Conservation (phyloP, 2,113 vertebrate genomes). For the Mesoclemmys tuberculata region DNA sequence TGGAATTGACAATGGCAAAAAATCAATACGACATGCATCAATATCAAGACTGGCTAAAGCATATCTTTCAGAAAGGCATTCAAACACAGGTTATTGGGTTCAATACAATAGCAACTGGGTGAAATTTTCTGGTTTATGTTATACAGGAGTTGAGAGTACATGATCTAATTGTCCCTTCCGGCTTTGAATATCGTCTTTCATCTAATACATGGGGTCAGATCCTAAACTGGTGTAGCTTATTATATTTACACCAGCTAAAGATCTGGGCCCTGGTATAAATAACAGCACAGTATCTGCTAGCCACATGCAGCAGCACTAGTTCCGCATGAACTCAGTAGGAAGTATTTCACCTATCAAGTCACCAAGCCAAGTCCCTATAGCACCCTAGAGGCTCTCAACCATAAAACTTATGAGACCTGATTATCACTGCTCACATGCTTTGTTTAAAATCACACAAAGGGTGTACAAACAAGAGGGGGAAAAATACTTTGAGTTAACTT, state of each 20-base stretch:
- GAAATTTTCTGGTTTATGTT: neutral
- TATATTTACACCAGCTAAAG: neutral
- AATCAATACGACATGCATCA: rapidly evolving
- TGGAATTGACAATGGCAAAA: neutral
- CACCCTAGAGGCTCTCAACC: neutral
- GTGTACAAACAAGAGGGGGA: neutral
- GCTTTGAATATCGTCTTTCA: neutral
- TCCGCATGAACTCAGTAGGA: neutral
- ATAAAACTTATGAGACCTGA: neutral
- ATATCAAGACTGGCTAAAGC: neutral
- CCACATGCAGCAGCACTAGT: neutral
- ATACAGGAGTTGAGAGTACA: neutral
- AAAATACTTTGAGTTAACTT: neutral
- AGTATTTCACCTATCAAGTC: neutral
- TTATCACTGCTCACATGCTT: neutral
- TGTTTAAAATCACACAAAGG: neutral
- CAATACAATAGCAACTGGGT: neutral
- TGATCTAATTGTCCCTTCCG: neutral
- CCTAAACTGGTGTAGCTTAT: neutral
- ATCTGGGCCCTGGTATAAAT: neutral
- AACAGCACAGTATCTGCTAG: neutral
- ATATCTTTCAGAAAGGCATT: too few relatives aligned
- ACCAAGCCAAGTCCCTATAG: neutral
- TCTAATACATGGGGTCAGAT: neutral
- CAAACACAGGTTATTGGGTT: neutral